These are phyloP conservation scores for Ceyx margarethae DNA, from an alignment of 2,113 vertebrate species.

Conservation along the genomic window DNA sequence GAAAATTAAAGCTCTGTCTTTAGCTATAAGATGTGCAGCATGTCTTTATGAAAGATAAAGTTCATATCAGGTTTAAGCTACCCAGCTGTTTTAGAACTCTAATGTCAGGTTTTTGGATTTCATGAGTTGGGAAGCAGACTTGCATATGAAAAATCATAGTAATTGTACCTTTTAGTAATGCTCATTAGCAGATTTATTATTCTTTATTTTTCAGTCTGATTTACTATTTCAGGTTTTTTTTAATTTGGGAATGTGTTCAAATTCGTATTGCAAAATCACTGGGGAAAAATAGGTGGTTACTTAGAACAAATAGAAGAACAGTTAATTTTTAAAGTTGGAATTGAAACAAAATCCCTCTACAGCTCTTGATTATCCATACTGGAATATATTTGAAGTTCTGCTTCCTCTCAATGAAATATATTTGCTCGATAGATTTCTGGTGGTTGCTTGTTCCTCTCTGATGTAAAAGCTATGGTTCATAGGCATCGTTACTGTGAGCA, in stretches of 20 bases:
- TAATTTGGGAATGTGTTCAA: neutral
- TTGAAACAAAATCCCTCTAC: neutral
- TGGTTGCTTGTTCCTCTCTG: neutral
- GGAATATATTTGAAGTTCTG: neutral
- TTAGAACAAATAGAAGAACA: neutral
- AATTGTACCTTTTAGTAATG: neutral
- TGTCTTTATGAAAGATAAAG: conserved; percentile 1
- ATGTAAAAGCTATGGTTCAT: neutral
- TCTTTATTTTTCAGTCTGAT: neutral
- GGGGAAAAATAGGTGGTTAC: neutral
- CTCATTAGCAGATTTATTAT: neutral
- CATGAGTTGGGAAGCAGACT: neutral
- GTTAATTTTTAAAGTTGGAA: neutral
- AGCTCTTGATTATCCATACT: neutral
- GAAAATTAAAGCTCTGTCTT: conserved; percentile 50
- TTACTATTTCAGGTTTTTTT: neutral
- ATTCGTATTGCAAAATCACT: neutral
- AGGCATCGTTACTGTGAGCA: neutral
- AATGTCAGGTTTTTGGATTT: neutral
- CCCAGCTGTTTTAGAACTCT: neutral
- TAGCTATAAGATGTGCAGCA: neutral
- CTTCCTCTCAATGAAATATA: neutral
- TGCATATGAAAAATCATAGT: neutral
- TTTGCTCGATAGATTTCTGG: neutral
- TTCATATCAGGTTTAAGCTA: conserved; percentile 38